phyloP scores from a whole-genome alignment of 2,797 vertebrate species.

The Pelodytes ibericus region DNA sequence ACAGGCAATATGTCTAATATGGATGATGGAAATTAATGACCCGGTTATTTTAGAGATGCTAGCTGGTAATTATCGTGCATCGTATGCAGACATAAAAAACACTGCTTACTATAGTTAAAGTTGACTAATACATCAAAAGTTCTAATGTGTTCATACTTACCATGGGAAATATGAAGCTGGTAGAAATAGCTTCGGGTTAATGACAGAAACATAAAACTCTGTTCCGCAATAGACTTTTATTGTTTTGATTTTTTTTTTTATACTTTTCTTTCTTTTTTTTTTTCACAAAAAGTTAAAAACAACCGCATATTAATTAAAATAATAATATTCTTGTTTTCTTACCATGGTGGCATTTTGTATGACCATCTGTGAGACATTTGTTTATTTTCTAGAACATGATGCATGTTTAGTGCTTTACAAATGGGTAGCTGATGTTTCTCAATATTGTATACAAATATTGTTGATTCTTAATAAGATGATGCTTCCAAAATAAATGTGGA shows the following conservation, averaged over 20 bases:
- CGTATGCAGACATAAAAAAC: background rate
- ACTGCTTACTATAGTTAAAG: background rate
- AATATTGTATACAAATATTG: background rate
- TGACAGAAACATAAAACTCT: background rate
- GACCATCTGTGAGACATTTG: conserved; percentile 10
- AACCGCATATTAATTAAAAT: background rate
- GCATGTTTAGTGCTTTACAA: conserved; percentile 12
- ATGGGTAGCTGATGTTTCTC: conserved; percentile 19
- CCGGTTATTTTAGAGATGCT: background rate
- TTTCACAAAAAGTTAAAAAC: background rate
- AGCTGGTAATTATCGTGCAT: background rate
- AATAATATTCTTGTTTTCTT: background rate
- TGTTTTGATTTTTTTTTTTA: background rate
- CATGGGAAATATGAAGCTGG: no score
- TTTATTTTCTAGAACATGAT: background rate
- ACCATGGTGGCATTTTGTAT: background rate
- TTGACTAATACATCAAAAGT: background rate
- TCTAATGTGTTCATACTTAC: background rate
- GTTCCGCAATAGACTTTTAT: background rate
- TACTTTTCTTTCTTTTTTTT: background rate
- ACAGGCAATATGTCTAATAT: no score
- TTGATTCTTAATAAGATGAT: no score
- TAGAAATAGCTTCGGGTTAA: no score
- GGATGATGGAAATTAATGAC: background rate
- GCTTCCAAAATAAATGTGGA: no score